These are phyloP conservation scores for Gobionotothen gibberifrons DNA, from an alignment of 2,797 vertebrate genomes.

Conservation along the genomic window DNA sequence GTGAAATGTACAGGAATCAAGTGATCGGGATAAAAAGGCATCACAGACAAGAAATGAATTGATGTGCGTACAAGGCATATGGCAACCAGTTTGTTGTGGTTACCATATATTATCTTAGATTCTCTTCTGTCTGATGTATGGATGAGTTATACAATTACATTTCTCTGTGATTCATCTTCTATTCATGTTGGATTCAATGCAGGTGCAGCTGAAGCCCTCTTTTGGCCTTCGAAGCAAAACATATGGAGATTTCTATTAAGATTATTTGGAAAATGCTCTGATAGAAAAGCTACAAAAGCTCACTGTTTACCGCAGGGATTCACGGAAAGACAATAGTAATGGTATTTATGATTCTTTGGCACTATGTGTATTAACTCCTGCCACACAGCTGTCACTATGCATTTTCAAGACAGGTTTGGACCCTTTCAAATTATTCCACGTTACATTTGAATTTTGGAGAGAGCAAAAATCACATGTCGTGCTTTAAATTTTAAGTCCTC, in stretches of 20 bases:
- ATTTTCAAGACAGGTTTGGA: slow-evolving; percentile 23
- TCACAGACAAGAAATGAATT: slow-evolving; percentile 35
- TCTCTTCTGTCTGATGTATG: slow-evolving; percentile 1
- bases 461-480: slow-evolving; percentile 8
- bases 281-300: slow-evolving; percentile 39
- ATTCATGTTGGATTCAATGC: slow-evolving; percentile 34
- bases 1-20: slow-evolving; percentile 47
- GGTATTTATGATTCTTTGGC: slow-evolving; percentile 18
- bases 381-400: neutral
- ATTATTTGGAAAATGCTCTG: slow-evolving; percentile 52
- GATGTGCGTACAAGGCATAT: slow-evolving; percentile 12
- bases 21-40: slow-evolving; percentile 36
- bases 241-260: slow-evolving; percentile 69
- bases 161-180: slow-evolving; percentile 30
- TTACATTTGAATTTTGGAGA: slow-evolving; percentile 10
- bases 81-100: slow-evolving; percentile 7
- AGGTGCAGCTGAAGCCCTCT: slow-evolving; percentile 39
- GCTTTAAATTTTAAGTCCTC: slow-evolving; percentile 44
- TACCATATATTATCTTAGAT: slow-evolving; percentile 36
- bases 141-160: slow-evolving; percentile 25
- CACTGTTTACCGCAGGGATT: slow-evolving; percentile 40
- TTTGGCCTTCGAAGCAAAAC: slow-evolving; percentile 23
- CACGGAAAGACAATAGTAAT: slow-evolving; percentile 42
- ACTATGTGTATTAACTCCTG: slow-evolving; percentile 14
- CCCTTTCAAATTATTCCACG: slow-evolving; percentile 21